Evolutionary conservation across 2,113 vertebrate genomes (phyloP).

Genomic region (Odocoileus virginianus): DNA sequence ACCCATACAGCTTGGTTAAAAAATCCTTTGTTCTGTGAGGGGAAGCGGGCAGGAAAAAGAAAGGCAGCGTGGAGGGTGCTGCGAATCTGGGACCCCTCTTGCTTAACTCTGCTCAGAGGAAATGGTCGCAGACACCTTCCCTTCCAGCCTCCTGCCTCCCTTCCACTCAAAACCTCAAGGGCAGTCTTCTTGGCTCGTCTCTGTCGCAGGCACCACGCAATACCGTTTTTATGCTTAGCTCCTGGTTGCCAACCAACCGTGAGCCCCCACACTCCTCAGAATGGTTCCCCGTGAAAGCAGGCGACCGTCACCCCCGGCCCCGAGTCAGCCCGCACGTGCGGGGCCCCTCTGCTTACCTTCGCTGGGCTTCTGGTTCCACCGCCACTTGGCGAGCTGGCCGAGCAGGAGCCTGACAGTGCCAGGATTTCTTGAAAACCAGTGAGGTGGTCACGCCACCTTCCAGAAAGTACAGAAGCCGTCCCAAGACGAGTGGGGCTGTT

Average conservation of each 20-base stretch:
- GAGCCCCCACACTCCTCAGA: background rate
- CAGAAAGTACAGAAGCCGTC: background rate
- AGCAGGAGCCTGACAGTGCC: background rate
- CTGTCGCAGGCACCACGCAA: background rate
- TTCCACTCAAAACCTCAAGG: background rate
- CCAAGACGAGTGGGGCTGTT: background rate
- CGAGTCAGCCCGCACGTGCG: fast-evolving
- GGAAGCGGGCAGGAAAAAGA: fast-evolving
- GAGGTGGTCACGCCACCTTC: background rate
- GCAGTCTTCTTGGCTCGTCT: too few species aligned
- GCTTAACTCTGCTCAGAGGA: too few species aligned
- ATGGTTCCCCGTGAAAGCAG: fast-evolving
- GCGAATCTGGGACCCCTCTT: background rate
- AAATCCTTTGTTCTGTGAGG: background rate
- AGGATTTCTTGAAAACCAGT: background rate
- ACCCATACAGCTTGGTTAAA: background rate
- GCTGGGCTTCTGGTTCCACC: too few species aligned
- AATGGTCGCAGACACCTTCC: background rate
- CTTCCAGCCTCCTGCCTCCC: background rate
- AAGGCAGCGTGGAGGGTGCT: too few species aligned
- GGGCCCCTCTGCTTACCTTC: background rate
- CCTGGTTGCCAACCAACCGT: too few species aligned
- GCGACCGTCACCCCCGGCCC: fast-evolving
- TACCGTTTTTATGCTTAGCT: background rate
- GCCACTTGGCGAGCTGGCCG: background rate